phyloP scores from a whole-genome alignment of 2,797 vertebrate genomes.

The Netta rufina region DNA sequence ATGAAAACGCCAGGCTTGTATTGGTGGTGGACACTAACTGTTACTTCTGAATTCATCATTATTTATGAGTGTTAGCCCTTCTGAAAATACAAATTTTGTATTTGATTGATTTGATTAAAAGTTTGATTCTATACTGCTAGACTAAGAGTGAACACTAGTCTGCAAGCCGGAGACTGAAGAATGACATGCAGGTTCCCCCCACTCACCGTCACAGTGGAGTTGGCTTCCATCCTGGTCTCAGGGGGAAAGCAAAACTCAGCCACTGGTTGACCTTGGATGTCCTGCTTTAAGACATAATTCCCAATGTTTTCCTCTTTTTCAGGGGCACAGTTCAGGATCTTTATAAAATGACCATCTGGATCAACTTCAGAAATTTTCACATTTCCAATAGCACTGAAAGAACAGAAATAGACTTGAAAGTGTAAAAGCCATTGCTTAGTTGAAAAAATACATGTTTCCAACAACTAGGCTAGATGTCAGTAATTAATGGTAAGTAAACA shows the following conservation, averaged over 20 bases:
- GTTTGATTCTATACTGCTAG: background rate
- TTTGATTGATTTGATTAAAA: too few species aligned
- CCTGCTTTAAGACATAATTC: conserved; percentile 67
- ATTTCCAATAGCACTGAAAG: conserved; percentile 62
- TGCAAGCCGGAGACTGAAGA: background rate
- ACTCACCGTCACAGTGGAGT: conserved; percentile 59
- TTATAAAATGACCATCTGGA: conserved; percentile 54
- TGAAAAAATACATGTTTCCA: background rate
- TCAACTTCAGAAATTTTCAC: conserved; percentile 69
- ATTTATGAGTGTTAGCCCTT: background rate
- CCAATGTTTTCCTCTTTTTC: conserved; percentile 68
- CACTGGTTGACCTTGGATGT: conserved; percentile 36
- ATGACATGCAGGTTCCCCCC: background rate
- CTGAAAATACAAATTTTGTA: background rate
- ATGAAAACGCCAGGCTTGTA: background rate
- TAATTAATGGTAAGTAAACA: background rate
- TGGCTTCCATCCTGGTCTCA: conserved; percentile 33
- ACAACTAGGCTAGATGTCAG: background rate
- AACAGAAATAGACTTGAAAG: background rate
- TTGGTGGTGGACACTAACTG: background rate
- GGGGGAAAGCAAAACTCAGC: conserved; percentile 59
- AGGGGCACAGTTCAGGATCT: conserved; percentile 47
- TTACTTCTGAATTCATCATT: background rate
- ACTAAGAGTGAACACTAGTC: background rate
- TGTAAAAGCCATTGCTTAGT: background rate